Conservation (phyloP, 2,888 invertebrate species). For the Xylocampa areola region DNA sequence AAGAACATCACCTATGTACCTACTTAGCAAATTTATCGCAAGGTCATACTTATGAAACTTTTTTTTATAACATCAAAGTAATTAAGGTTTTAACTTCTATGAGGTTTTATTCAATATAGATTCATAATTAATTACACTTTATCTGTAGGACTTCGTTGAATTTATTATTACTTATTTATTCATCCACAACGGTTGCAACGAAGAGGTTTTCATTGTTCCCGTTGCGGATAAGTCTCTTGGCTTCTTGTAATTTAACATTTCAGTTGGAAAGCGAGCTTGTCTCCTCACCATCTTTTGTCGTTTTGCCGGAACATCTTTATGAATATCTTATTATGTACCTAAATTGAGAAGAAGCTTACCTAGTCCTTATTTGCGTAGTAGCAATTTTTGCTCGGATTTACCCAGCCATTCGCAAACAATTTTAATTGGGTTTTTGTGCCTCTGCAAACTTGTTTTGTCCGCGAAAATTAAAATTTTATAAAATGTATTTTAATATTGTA, state of each 20-base stretch:
- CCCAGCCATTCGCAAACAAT: slow-evolving; percentile 85
- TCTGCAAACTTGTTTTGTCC: slow-evolving; percentile 79
- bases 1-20: too few species aligned
- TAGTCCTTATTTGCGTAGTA: slow-evolving; percentile 83
- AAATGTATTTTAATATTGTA: slow-evolving; percentile 55
- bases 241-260: slow-evolving; percentile 80
- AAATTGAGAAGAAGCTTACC: slow-evolving; percentile 85
- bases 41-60: too few species aligned
- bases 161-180: slow-evolving; percentile 44
- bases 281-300: slow-evolving; percentile 75
- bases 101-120: slow-evolving; percentile 18
- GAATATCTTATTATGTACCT: slow-evolving; percentile 86
- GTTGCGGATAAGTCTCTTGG: slow-evolving; percentile 63
- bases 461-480: slow-evolving; percentile 70
- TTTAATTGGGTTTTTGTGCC: slow-evolving; percentile 86
- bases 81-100: slow-evolving; percentile 7
- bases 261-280: slow-evolving; percentile 69
- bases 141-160: slow-evolving; percentile 38
- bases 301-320: slow-evolving; percentile 80
- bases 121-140: slow-evolving; percentile 39
- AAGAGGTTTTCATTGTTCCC: slow-evolving; percentile 60
- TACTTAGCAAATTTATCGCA: too few species aligned
- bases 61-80: too few species aligned
- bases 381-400: slow-evolving; percentile 82
- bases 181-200: slow-evolving; percentile 51